A percentile compares a stretch with the other conserved stretches of the same genome.
Conservation (phyloP, 2,888 invertebrate genomes). For the Cyaniris semiargus region DNA sequence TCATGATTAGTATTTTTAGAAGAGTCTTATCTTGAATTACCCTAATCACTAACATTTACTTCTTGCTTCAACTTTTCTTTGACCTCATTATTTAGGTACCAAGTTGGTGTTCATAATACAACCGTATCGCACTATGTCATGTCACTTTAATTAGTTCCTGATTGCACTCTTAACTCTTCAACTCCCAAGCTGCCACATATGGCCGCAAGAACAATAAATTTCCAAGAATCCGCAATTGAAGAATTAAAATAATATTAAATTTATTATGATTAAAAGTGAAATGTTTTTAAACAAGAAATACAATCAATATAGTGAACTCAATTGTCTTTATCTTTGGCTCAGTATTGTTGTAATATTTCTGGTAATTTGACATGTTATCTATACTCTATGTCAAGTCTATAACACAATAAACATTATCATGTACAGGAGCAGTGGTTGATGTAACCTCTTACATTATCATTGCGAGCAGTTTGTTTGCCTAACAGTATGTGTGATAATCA, state of each 20-base stretch:
- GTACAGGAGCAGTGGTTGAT: slow-evolving; percentile 22
- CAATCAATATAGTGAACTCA: not conserved
- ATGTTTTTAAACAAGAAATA: slow-evolving; percentile 7
- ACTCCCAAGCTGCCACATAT: too few relatives aligned
- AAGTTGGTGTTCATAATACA: not conserved
- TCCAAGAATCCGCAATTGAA: too few relatives aligned
- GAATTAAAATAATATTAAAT: not conserved
- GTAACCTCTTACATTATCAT: slow-evolving; percentile 20
- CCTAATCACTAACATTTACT: too few relatives aligned
- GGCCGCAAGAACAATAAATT: too few relatives aligned
- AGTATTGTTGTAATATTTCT: slow-evolving; percentile 17
- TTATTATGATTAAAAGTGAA: not conserved
- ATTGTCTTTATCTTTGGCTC: slow-evolving; percentile 7
- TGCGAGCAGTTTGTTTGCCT: slow-evolving; percentile 14
- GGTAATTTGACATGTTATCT: slow-evolving; percentile 15
- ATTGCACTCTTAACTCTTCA: not conserved
- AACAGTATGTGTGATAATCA: not conserved
- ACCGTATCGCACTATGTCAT: not conserved
- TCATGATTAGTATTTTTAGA: too few relatives aligned
- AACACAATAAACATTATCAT: slow-evolving; percentile 24
- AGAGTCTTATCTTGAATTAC: too few relatives aligned
- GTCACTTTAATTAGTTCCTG: not conserved
- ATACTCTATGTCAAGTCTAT: slow-evolving; percentile 13
- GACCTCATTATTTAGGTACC: too few relatives aligned
- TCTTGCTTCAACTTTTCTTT: too few relatives aligned